Evolutionary conservation across 2,797 vertebrate species (phyloP).

Genomic region (Oreochromis mossambicus): DNA sequence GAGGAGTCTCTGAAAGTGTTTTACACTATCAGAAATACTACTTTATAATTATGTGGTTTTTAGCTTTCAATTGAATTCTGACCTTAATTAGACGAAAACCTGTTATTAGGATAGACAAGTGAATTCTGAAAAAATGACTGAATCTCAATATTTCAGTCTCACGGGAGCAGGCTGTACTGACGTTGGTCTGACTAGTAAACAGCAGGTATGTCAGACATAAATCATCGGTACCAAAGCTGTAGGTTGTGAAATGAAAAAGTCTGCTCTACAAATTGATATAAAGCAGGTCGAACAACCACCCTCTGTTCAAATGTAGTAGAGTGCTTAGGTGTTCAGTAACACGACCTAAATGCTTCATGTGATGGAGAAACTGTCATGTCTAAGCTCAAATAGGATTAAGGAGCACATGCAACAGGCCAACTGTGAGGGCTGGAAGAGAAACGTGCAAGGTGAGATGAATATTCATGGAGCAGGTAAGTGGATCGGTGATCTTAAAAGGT

Average conservation of each 20-base stretch:
- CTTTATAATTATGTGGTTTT: neutral
- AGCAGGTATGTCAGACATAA: neutral
- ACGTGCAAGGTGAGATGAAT: neutral
- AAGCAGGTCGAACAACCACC: conserved; percentile 11
- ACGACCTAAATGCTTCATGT: neutral
- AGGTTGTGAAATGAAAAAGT: conserved; percentile 34
- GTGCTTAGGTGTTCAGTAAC: neutral
- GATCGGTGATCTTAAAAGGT: neutral
- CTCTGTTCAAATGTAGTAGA: neutral
- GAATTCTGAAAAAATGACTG: neutral
- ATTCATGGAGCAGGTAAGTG: neutral
- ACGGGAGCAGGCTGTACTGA: neutral
- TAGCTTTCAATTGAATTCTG: neutral
- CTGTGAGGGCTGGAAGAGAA: neutral
- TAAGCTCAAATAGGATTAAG: neutral
- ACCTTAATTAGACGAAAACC: neutral
- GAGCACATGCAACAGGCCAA: neutral
- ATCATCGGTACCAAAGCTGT: neutral
- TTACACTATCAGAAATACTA: neutral
- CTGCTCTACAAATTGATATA: conserved; percentile 25
- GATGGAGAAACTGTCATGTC: neutral
- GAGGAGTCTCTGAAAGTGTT: neutral
- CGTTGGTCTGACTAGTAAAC: neutral
- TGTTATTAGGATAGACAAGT: neutral
- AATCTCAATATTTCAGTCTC: neutral